Evolutionary conservation across 2,113 vertebrate species (phyloP).

Genomic region (Rallus limicola): DNA sequence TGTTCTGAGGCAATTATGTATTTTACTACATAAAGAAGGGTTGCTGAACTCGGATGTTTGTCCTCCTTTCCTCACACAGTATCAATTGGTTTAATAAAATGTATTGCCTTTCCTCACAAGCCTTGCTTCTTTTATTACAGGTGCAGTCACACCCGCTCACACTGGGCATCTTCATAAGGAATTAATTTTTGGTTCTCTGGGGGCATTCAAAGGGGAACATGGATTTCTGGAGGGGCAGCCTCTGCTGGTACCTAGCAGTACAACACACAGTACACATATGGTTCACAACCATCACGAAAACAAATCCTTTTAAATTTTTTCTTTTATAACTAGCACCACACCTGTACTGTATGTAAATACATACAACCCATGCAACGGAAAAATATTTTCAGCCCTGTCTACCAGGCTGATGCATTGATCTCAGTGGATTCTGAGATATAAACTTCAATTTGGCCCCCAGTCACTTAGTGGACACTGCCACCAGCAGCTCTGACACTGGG

Average conservation of each 20-base stretch:
- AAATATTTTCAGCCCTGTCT: slow-evolving; percentile 46
- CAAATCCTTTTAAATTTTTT: rapidly evolving
- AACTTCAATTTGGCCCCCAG: slow-evolving; percentile 81
- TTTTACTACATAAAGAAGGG: background rate
- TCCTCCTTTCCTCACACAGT: background rate
- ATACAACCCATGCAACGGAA: background rate
- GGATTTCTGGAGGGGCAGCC: background rate
- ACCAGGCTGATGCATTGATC: slow-evolving; percentile 67
- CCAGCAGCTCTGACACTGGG: slow-evolving; percentile 80
- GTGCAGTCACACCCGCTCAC: background rate
- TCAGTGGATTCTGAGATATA: slow-evolving; percentile 73
- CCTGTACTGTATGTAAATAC: slow-evolving; percentile 32
- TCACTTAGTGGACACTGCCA: slow-evolving; percentile 85
- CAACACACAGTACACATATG: rapidly evolving
- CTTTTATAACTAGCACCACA: background rate
- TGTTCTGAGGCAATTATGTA: background rate
- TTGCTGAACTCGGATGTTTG: background rate
- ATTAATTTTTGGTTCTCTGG: background rate
- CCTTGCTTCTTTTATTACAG: background rate
- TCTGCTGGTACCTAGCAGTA: background rate
- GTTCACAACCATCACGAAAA: background rate
- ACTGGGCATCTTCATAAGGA: background rate
- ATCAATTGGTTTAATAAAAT: background rate
- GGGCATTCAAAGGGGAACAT: background rate
- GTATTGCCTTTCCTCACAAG: background rate